Evolutionary conservation across 2,113 vertebrate species (phyloP), one percentile per base, ranked within the genome.

Genomic region (Dunckerocampus dactyliophorus): DNA sequence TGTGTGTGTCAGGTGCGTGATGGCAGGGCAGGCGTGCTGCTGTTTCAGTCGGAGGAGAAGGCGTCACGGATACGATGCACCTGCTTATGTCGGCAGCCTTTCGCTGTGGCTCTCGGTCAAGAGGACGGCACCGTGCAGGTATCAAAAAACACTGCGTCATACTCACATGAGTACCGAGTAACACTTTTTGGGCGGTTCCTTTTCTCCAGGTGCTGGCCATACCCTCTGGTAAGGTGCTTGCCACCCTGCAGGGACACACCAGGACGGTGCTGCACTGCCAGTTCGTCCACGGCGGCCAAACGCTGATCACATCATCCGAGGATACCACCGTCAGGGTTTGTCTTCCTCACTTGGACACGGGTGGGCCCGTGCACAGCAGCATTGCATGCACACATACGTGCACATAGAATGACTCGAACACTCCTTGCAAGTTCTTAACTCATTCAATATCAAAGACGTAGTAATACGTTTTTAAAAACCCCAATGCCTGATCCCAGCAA

Each of bases 301-400:
- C 77, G 0, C 89, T 99, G 2, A 79, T 98, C 88, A 92, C 92
- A 16, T 95, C 93, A 63, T 95, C 95, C 0, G 95, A 94, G 76
- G 93, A 97, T 49, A 73, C 92, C 58, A 89, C 88, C 55, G 84
- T 99, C 74, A 88, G 94, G 91, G 97, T 98, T 63, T 28, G 8
- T 56, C 37, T 21, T 42, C 19, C 54, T 42, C 13, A 15, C 45
- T 8, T 34, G 7, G 31, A 34, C n/a, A 34, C 1, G 31, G 7
- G 31, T 8, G 31, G 31, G 31, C 31, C 31, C 1, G 31, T 34
- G 31, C 31, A 8, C 7, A 8, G 31, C 31, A 34, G 7, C 31
- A 34, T 8, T 34, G 31, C 31, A 34, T 34, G 5, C 7, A 8
- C 31, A 4, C 31, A 34, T 28, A 5, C 24, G 5, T 28, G 24